Base-by-base conservation (phyloP, 1,140 invertebrate genomes). In the Heliconius eleuchia region DNA sequence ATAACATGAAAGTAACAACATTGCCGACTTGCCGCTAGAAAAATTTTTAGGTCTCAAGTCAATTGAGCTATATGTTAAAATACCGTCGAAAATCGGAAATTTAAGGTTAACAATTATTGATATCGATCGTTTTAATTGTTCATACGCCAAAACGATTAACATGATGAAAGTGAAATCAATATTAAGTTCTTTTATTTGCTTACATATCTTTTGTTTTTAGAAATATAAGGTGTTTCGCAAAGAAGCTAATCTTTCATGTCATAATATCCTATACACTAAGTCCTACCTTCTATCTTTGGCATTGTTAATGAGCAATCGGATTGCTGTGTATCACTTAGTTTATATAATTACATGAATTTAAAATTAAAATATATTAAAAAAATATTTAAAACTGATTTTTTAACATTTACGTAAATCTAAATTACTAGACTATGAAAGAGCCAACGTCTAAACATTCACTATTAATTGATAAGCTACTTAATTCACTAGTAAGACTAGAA, bases 241-340 rank as follows among this genome's bases (percentile, higher is more conserved):
- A 66, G 60, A 66, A 66, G 60, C 23, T 3, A 30, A 27, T 27
- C 60, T 30, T 66, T 11, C 27, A 66, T 13, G 11, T 66, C 16
- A 66, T 6, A 16, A 3, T 66, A 30, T 66, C 4, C 13, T 66
- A 66, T 23, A 66, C 23, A 52, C 50, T 52, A 46, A 52, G 50
- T 52, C 11, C 60, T 66, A 66, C 27, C 23, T 30, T 57, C n/a
- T 66, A 74, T 80, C 79, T 80, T 80, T 80, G 79, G 79, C 79
- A 77, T 80, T 52, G 37, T 77, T 5, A 74, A 80, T 80, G 79
- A 80, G 79, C 79, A 80, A 80, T 77, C 71, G 5, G 30, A 79
- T 74, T 66, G 60, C 27, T 30, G 11, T 30, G 11, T 66, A 66
- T 66, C 60, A 66, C 23, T 66, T 9, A 66, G 13, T 27, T 66